Evolutionary conservation across 2,797 vertebrate genomes (phyloP).

Genomic region (Falco biarmicus): DNA sequence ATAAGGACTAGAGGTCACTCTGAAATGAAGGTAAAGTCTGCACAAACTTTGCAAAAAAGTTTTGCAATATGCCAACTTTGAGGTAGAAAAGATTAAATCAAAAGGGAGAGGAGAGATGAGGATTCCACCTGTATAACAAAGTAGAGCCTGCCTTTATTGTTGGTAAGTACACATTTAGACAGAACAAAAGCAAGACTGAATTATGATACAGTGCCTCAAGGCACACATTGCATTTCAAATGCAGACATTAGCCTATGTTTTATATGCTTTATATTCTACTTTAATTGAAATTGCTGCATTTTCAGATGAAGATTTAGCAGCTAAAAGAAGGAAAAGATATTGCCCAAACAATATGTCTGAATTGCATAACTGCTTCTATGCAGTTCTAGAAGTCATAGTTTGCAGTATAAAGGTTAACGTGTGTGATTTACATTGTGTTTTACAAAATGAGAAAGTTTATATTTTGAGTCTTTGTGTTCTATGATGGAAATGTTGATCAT

Average conservation of each 20-base stretch:
- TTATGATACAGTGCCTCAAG: neutral
- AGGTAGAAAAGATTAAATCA: neutral
- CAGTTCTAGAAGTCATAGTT: neutral
- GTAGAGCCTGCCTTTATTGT: neutral
- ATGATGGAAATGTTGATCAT: neutral
- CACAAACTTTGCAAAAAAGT: constrained; percentile 23
- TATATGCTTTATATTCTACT: neutral
- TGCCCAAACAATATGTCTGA: neutral
- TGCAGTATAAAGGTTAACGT: neutral
- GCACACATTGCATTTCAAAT: neutral
- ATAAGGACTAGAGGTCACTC: neutral
- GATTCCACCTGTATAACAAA: neutral
- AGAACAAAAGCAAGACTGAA: neutral
- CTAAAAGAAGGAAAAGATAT: neutral
- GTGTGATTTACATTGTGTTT: neutral
- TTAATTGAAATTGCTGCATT: constrained; percentile 28
- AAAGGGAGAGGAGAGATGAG: neutral
- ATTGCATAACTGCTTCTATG: neutral
- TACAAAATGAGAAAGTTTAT: neutral
- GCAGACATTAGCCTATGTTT: constrained; percentile 2
- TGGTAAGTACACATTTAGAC: neutral
- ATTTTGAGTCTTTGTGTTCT: neutral
- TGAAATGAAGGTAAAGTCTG: neutral
- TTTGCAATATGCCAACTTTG: neutral
- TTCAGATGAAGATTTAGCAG: neutral